A percentile compares a stretch with the other conserved stretches of the same genome.
phyloP scores from a whole-genome alignment of 2,888 invertebrate genomes.

The Malacosoma neustria region DNA sequence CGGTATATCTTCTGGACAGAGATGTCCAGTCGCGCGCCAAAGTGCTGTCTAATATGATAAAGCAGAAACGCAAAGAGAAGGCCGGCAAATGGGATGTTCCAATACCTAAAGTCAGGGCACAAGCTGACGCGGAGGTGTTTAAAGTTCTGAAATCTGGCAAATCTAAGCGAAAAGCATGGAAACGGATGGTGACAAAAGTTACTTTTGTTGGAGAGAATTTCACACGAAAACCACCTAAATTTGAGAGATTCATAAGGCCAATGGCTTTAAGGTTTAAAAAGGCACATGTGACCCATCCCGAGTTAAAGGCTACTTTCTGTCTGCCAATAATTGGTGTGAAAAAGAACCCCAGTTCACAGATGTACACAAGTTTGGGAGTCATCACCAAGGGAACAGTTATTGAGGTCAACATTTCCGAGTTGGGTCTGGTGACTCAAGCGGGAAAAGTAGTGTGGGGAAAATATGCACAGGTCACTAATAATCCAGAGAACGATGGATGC shows the following conservation, averaged over 20 bases:
- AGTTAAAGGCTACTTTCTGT: slow-evolving; percentile 97
- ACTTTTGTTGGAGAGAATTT: slow-evolving; percentile 98
- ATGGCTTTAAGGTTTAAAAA: slow-evolving; percentile 98
- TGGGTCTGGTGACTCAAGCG: slow-evolving; percentile 98
- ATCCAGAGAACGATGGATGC: slow-evolving; percentile 99
- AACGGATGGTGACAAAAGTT: slow-evolving; percentile 99
- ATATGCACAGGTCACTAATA: slow-evolving; percentile 99
- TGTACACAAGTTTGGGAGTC: slow-evolving; percentile 97
- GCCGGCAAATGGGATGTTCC: slow-evolving; percentile 99
- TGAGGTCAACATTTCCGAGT: slow-evolving; percentile 98
- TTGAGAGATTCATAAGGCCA: slow-evolving; percentile 97
- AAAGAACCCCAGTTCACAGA: slow-evolving; percentile 97
- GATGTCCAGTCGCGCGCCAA: slow-evolving; percentile 96
- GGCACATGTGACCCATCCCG: slow-evolving; percentile 99
- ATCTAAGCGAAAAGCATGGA: slow-evolving; percentile 97
- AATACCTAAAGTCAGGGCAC: slow-evolving; percentile 97
- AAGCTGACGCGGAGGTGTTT: slow-evolving; percentile 97
- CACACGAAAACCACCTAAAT: slow-evolving; percentile 99
- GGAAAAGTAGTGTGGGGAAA: slow-evolving; percentile 99
- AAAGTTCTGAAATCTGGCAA: slow-evolving; percentile 94
- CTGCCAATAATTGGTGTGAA: slow-evolving; percentile 99
- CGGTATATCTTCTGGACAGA: slow-evolving; percentile 97
- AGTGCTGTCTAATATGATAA: slow-evolving; percentile 98
- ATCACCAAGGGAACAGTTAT: slow-evolving; percentile 99
- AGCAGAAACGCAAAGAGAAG: slow-evolving; percentile 99